Conservation (phyloP, 2,888 invertebrate species). For the Drosophila robusta region DNA sequence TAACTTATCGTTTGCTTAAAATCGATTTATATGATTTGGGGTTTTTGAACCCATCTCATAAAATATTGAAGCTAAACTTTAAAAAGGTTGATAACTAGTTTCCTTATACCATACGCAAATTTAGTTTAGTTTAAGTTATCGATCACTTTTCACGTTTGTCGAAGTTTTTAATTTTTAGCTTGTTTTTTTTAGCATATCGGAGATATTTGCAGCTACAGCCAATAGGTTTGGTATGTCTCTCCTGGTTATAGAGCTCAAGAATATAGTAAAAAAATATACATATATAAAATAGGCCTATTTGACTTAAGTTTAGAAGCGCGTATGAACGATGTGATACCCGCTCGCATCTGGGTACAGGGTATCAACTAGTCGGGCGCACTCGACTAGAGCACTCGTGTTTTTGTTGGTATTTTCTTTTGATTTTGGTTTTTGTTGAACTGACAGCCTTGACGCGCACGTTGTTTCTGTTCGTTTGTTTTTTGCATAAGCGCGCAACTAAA, state of each 20-base stretch:
- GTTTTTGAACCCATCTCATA: background rate
- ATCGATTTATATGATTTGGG: background rate
- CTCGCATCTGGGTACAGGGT: background rate
- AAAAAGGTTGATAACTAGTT: too few species aligned
- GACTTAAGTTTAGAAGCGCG: background rate
- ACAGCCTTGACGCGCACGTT: conserved; percentile 57
- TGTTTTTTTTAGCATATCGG: too few species aligned
- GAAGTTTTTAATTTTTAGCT: background rate
- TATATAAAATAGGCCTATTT: too few species aligned
- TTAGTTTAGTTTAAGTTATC: too few species aligned
- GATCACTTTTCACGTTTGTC: too few species aligned
- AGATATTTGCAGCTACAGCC: too few species aligned
- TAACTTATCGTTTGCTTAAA: background rate
- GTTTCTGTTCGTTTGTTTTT: conserved; percentile 21
- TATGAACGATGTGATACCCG: too few species aligned
- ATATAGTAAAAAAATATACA: too few species aligned
- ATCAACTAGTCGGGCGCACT: conserved; percentile 7
- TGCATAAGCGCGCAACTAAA: conserved; percentile 56
- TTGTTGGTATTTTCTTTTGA: background rate
- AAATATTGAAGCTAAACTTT: too few species aligned
- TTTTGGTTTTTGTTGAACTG: conserved; percentile 30
- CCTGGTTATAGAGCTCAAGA: too few species aligned
- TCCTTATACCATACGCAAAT: too few species aligned
- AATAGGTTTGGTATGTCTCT: too few species aligned
- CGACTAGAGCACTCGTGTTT: background rate